phyloP scores from a whole-genome alignment of 2,888 invertebrate genomes.

The Caenorhabditis wallacei region DNA sequence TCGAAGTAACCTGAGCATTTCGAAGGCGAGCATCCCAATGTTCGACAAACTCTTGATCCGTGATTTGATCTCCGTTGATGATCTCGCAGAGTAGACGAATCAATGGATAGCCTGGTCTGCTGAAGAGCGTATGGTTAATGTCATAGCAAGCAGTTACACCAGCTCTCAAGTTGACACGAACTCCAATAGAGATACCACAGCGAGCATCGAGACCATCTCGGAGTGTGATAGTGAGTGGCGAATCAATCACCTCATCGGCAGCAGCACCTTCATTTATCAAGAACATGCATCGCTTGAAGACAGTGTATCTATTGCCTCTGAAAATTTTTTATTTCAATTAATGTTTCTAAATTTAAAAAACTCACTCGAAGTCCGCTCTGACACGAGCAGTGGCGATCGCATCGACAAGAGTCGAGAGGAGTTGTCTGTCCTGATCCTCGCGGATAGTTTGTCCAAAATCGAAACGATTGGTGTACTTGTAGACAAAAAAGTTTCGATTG shows the following conservation, averaged over 20 bases:
- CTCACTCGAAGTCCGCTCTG: neutral
- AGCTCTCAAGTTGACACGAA: constrained; percentile 26
- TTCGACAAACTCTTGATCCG: neutral
- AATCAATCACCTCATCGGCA: neutral
- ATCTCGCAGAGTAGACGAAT: constrained; percentile 34
- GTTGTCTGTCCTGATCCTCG: constrained; percentile 85
- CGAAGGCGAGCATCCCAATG: neutral
- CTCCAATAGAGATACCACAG: constrained; percentile 24
- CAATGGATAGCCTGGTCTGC: constrained; percentile 25
- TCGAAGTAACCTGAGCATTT: neutral
- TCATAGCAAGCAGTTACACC: constrained; percentile 40
- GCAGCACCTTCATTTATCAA: neutral
- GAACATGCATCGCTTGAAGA: constrained; percentile 22
- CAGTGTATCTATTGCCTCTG: neutral
- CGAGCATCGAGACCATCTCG: constrained; percentile 19
- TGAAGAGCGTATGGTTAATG: constrained; percentile 26
- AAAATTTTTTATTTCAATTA: neutral
- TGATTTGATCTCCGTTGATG: neutral
- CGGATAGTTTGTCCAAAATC: constrained; percentile 69
- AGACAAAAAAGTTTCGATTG: neutral
- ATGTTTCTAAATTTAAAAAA: neutral
- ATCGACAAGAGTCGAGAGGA: constrained; percentile 3
- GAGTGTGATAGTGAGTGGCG: neutral
- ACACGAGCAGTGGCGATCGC: constrained; percentile 4
- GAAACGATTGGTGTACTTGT: neutral